Percentiles rank a stretch among this genome's conserved stretches.
Evolutionary conservation across 2,113 vertebrate species (phyloP).

Genomic region (Helogale parvula): DNA sequence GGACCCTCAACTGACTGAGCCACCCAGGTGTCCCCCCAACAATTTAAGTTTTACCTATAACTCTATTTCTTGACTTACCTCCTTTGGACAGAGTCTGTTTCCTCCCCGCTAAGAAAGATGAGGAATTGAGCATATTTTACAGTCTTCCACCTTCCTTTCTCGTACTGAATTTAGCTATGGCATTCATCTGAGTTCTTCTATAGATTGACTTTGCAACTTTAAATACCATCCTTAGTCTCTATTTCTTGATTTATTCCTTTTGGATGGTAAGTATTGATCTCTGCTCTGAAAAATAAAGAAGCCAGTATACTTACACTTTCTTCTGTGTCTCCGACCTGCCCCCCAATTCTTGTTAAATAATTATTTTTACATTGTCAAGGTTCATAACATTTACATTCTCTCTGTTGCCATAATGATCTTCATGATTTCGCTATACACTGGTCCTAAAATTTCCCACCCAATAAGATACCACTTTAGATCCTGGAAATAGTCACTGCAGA

Average conservation of each 20-base stretch:
- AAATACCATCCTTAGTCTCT: background rate
- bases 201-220: slow-evolving; percentile 7
- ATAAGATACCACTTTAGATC: slow-evolving; percentile 35
- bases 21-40: too few species aligned
- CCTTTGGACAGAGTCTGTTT: background rate
- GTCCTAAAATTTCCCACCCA: slow-evolving; percentile 66
- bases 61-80: background rate
- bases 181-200: background rate
- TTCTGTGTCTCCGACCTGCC: background rate
- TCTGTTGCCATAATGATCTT: slow-evolving; percentile 56
- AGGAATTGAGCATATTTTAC: background rate
- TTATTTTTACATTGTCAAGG: slow-evolving; percentile 60
- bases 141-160: background rate
- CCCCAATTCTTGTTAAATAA: slow-evolving; percentile 48
- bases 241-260: slow-evolving; percentile 55
- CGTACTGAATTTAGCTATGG: background rate
- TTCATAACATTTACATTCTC: slow-evolving; percentile 62
- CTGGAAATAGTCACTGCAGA: slow-evolving; percentile 37
- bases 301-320: background rate
- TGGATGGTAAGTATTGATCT: slow-evolving; percentile 59
- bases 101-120: background rate
- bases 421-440: slow-evolving; percentile 56
- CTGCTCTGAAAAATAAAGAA: slow-evolving; percentile 56
- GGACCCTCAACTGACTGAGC: too few species aligned
- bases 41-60: background rate